A percentile compares a stretch with the other conserved stretches of the same genome.
Evolutionary conservation across 92 coral and sea anemone species (phyloP).

Genomic region (Epizoanthus stellaris): DNA sequence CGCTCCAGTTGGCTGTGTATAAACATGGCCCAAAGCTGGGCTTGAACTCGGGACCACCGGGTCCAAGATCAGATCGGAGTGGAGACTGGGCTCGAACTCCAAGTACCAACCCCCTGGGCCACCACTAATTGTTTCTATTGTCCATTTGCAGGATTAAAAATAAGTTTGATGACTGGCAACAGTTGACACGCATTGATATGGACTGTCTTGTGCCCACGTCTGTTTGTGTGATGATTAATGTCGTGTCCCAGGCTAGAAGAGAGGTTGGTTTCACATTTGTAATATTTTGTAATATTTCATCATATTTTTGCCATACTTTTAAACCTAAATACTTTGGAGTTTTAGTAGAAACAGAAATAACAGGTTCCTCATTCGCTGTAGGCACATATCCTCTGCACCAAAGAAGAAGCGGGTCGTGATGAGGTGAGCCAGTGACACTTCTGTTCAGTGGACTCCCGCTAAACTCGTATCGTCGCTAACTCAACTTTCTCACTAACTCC

Average conservation of each 20-base stretch:
- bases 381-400: constrained; percentile 72
- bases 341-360: neutral
- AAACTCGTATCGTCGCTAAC: neutral
- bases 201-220: constrained; percentile 80
- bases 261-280: constrained; percentile 61
- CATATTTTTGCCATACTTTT: too few relatives aligned
- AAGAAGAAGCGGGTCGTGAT: constrained; percentile 69
- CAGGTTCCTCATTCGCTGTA: neutral
- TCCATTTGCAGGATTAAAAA: constrained; percentile 67
- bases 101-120: too few relatives aligned
- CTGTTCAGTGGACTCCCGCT: neutral
- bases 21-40: too few relatives aligned
- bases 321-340: too few relatives aligned
- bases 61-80: too few relatives aligned
- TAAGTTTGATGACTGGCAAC: constrained; percentile 76
- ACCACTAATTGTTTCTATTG: neutral
- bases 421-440: constrained; percentile 52
- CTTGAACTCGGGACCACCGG: too few relatives aligned
- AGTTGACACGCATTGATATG: constrained; percentile 60
- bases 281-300: too few relatives aligned
- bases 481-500: neutral
- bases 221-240: constrained; percentile 88
- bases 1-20: too few relatives aligned
- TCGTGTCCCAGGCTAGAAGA: constrained; percentile 85
- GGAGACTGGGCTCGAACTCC: too few relatives aligned